Conservation (phyloP, 30 jellyfish, hydroid and myxozoan genomes). For the Hydractinia symbiolongicarpus region DNA sequence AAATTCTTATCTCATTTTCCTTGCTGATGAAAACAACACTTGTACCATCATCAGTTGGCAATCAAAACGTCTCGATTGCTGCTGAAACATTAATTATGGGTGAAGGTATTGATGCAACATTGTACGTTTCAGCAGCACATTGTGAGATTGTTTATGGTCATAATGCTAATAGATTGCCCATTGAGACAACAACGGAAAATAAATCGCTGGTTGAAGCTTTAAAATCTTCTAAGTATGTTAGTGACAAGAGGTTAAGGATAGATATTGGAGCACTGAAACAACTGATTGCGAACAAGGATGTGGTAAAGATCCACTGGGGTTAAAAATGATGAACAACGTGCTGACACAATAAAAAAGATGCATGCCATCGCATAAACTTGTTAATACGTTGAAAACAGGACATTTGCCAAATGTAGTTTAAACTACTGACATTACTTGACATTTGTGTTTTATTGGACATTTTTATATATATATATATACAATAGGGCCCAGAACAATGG, state of each 20-base stretch:
- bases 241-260: neutral
- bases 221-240: neutral
- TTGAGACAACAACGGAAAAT: neutral
- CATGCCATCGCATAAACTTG: neutral
- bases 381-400: neutral
- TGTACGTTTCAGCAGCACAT: too few species aligned
- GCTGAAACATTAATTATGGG: too few species aligned
- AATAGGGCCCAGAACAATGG: constrained; percentile 7
- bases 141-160: too few species aligned
- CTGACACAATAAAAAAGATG: neutral
- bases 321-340: neutral
- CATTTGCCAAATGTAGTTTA: neutral
- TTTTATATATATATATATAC: neutral
- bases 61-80: too few species aligned
- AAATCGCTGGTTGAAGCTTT: neutral
- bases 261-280: too few species aligned
- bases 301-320: neutral
- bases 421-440: neutral
- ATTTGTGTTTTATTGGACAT: neutral
- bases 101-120: too few species aligned
- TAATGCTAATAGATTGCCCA: neutral
- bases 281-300: neutral
- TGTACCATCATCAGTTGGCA: constrained; percentile 2
- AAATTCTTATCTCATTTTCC: too few species aligned
- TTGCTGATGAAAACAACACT: constrained; percentile 5